Evolutionary conservation across 2,888 invertebrate genomes (phyloP).

Genomic region (Odontocolon sp.): DNA sequence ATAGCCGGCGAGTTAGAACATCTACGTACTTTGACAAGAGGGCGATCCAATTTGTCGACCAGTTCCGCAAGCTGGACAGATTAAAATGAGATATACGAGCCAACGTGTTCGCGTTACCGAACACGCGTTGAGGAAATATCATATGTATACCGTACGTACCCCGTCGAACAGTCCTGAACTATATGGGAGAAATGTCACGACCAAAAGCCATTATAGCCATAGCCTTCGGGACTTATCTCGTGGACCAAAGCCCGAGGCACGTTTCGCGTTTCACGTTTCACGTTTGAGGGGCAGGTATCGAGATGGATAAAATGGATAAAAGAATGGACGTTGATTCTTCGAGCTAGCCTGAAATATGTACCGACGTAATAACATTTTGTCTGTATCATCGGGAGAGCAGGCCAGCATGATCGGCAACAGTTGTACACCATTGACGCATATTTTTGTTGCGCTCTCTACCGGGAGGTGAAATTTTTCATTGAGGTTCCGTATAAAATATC

Average conservation of each 20-base stretch:
- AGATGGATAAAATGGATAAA: conserved; percentile 21
- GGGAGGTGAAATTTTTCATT: neutral
- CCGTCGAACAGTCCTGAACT: conserved; percentile 55
- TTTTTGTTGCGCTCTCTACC: too few species aligned
- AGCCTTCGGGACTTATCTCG: conserved; percentile 66
- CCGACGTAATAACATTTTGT: conserved; percentile 2
- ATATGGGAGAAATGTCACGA: conserved; percentile 68
- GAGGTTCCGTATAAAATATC: too few species aligned
- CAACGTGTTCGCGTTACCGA: conserved; percentile 39
- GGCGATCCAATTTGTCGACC: neutral
- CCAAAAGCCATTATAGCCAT: conserved; percentile 68
- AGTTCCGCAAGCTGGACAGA: conserved; percentile 3
- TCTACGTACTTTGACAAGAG: neutral
- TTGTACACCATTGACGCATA: too few species aligned
- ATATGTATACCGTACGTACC: too few species aligned
- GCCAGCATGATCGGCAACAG: too few species aligned
- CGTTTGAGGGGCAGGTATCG: conserved; percentile 57
- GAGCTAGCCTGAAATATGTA: conserved; percentile 18
- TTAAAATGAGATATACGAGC: conserved; percentile 26
- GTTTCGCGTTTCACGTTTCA: too few species aligned
- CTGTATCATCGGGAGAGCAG: too few species aligned
- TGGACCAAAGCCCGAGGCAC: conserved; percentile 65
- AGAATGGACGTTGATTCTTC: conserved; percentile 52
- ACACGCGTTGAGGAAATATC: conserved; percentile 41
- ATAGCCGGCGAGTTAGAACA: neutral